Evolutionary conservation across 2,113 vertebrate species (phyloP).

Genomic region (Trematocara zebra): DNA sequence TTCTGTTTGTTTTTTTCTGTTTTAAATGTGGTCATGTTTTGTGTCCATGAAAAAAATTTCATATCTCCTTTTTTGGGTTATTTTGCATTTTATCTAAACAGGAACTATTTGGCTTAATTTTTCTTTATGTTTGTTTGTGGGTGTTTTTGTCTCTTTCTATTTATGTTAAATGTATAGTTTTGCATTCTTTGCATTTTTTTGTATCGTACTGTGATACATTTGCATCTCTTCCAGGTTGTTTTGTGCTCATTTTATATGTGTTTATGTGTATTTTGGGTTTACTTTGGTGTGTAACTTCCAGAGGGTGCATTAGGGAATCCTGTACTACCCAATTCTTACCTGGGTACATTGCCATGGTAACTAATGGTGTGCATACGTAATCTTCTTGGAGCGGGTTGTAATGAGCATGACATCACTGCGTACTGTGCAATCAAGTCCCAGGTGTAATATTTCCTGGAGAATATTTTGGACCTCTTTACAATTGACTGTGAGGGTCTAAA

Average conservation of each 20-base stretch:
- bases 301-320: neutral
- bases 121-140: neutral
- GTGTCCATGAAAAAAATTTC: neutral
- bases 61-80: neutral
- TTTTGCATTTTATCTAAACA: neutral
- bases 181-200: neutral
- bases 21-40: neutral
- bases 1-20: neutral
- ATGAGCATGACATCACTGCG: neutral
- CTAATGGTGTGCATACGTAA: neutral
- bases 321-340: neutral
- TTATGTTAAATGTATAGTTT: neutral
- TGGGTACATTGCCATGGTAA: neutral
- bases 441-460: neutral
- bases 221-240: neutral
- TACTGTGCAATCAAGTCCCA: neutral
- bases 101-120: neutral
- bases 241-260: neutral
- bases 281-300: neutral
- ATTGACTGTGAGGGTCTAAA: neutral
- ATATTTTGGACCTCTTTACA: neutral
- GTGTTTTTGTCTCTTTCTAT: neutral
- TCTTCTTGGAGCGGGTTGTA: neutral
- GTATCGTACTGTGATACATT: neutral
- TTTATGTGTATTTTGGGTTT: fast-evolving